Percentiles rank a stretch among this genome's conserved stretches.
Evolutionary conservation across 2,888 invertebrate species (phyloP).

Genomic region (Acholoe squamosa): DNA sequence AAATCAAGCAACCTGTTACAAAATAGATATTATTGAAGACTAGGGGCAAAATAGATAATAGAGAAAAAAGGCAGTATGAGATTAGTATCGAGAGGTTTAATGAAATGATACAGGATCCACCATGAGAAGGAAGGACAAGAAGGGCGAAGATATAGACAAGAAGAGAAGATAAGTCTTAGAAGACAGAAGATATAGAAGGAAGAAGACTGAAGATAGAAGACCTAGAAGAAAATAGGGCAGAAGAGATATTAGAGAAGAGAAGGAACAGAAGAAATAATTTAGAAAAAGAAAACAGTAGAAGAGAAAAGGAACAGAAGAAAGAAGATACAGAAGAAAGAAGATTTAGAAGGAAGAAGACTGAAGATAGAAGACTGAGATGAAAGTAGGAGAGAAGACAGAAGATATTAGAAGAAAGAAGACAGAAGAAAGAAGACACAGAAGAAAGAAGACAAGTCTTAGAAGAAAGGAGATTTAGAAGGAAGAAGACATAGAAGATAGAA

Average conservation of each 20-base stretch:
- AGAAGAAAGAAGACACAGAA: neutral
- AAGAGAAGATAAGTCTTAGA: slow-evolving; percentile 1
- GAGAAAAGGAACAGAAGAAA: slow-evolving; percentile 14
- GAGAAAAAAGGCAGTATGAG: too few species aligned
- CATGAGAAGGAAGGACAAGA: neutral
- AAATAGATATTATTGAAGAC: too few species aligned
- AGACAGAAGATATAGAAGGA: neutral
- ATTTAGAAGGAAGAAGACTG: neutral
- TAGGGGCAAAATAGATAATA: too few species aligned
- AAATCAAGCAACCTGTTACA: too few species aligned
- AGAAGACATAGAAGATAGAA: slow-evolving; percentile 43
- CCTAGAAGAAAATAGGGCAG: slow-evolving; percentile 12
- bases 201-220: slow-evolving; percentile 16
- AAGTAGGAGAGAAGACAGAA: slow-evolving; percentile 3
- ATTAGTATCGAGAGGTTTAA: too few species aligned
- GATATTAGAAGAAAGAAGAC: neutral
- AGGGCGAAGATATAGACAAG: neutral
- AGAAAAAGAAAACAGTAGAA: neutral
- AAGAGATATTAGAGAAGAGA: slow-evolving; percentile 33
- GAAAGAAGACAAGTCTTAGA: neutral
- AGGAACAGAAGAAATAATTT: neutral
- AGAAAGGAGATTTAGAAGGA: slow-evolving; percentile 42
- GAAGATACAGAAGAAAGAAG: slow-evolving; percentile 1
- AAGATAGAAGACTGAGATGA: slow-evolving; percentile 34
- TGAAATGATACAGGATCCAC: too few species aligned